Base-by-base conservation (phyloP, 2,888 invertebrate genomes). In the Polymixis lichenea region DNA sequence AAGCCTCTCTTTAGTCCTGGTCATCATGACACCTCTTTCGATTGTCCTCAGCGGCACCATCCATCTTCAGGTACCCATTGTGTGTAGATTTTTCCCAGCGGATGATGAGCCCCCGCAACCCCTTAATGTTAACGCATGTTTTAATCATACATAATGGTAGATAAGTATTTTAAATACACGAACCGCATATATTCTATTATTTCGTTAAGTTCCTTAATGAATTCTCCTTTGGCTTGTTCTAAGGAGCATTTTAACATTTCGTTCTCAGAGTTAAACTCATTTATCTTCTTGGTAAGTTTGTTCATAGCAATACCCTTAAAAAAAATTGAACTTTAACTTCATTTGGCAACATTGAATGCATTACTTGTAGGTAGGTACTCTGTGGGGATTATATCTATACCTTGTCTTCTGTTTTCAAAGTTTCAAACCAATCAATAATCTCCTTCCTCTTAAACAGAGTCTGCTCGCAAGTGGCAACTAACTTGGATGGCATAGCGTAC, bases 381-480 rank as follows among this genome's bases (percentile, higher is more conserved):
- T 46, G 43, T 46, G n/a, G 17, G 13, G 17, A 55, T 38, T 46
- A 56, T 9, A 56, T 9, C 19, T 19, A 28, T 77, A 94, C 95
- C 91, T 93, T 93, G 81, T 93, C 91, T 79, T 90, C 89, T 61
- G 89, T 88, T 83, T 89, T 94, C 49, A 95, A 83, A 55, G 88
- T 77, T 77, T 93, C 92, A 74, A 96, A 93, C 94, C 95, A 95
- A 70, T 94, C 90, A 46, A 96, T 95, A 17, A 96, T 91, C 80
- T 95, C 94, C 84, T 93, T 93, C 83, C 95, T 92, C 83, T 94
- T 94, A 7, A 62, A 28, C 49, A 96, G 82, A 6, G 94, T 93
- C 75, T 94, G 90, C 84, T 96, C 94, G 80, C 95, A 96, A 15
- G 93, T 93, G 1, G 89, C 86, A 8, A 95, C 88, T 73, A 96